Evolutionary conservation across 2,888 invertebrate genomes (phyloP), one percentile per base, ranked within the genome.

Genomic region (Epiblema foenella): DNA sequence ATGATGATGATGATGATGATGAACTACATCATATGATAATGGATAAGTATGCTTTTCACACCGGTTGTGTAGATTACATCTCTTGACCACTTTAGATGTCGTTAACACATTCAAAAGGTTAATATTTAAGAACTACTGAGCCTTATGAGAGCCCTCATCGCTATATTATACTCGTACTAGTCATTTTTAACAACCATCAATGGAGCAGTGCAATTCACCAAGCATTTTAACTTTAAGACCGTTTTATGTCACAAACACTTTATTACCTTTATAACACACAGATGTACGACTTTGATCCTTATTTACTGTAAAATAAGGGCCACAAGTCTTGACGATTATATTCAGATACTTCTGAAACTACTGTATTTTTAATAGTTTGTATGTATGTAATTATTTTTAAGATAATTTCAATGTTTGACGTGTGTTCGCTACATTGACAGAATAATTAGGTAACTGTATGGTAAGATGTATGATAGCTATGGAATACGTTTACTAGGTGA

Each of bases 131-230:
- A 24, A 39, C 9, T 17, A 17, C 3, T 37, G 1, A 70, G 71
- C 62, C 66, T 71, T 67, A 57, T 60, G 49, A 62, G 67, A 71
- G 71, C 67, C 46, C 60, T 77, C 77, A 73, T 68, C 75, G 72
- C 80, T 82, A n/a, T 8, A n/a, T n/a, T n/a, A n/a, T n/a, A n/a
- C n/a, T n/a, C n/a, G 76, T 84, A 81, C 89, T 89, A 89, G 89
- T 89, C 89, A 89, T 88, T 88, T 86, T 85, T 85, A 85, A 85
- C 80, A 79, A 81, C 77, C 79, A 79, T 79, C 78, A 57, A 62
- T 29, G 56, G 62, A 62, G 24, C 60, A 66, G 62, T 71, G 66
- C 71, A 71, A 70, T 70, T 66, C 70, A 66, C 70, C 37, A 70
- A 69, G 59, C 52, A 51, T 68, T 58, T 66, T 64, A 63, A 70